phyloP scores from a whole-genome alignment of 1,140 invertebrate species.

The Drosophila grimshawi region DNA sequence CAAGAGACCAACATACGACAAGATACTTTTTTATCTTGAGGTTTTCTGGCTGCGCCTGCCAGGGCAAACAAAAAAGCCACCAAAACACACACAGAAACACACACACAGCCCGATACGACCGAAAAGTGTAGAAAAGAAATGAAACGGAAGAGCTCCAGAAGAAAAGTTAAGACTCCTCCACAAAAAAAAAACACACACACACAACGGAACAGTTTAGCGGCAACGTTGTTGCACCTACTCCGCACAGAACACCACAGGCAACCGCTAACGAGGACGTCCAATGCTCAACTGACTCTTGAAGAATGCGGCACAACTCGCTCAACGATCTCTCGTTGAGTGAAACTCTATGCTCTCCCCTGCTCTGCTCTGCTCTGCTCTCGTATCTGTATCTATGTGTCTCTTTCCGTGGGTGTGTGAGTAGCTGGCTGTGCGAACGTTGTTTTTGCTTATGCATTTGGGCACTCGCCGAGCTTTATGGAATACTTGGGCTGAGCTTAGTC shows the following conservation, averaged over 20 bases:
- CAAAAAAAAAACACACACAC: slow-evolving; percentile 35
- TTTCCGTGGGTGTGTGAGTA: slow-evolving; percentile 37
- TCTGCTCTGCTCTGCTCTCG: not conserved
- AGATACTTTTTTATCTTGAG: slow-evolving; percentile 73
- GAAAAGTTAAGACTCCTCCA: slow-evolving; percentile 69
- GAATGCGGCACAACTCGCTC: slow-evolving; percentile 53
- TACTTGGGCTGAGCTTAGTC: slow-evolving; percentile 16
- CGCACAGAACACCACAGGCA: slow-evolving; percentile 74
- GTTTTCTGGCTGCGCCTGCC: slow-evolving; percentile 46
- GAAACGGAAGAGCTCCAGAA: slow-evolving; percentile 46
- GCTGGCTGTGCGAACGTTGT: slow-evolving; percentile 6
- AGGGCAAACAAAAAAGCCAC: slow-evolving; percentile 43
- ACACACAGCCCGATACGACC: slow-evolving; percentile 15
- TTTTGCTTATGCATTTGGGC: slow-evolving; percentile 8
- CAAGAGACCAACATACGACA: slow-evolving; percentile 26
- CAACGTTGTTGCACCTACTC: slow-evolving; percentile 61
- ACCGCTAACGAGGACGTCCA: slow-evolving; percentile 83
- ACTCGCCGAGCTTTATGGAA: slow-evolving; percentile 18
- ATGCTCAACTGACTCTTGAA: slow-evolving; percentile 77
- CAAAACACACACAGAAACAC: slow-evolving; percentile 11
- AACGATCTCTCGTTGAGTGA: slow-evolving; percentile 60
- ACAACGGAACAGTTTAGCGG: slow-evolving; percentile 16
- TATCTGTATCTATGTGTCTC: slow-evolving; percentile 12
- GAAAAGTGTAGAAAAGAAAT: slow-evolving; percentile 12
- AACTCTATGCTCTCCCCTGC: slow-evolving; percentile 43